Base-by-base conservation (phyloP, 2,113 vertebrate species). In the Pelecanoides urinatrix region DNA sequence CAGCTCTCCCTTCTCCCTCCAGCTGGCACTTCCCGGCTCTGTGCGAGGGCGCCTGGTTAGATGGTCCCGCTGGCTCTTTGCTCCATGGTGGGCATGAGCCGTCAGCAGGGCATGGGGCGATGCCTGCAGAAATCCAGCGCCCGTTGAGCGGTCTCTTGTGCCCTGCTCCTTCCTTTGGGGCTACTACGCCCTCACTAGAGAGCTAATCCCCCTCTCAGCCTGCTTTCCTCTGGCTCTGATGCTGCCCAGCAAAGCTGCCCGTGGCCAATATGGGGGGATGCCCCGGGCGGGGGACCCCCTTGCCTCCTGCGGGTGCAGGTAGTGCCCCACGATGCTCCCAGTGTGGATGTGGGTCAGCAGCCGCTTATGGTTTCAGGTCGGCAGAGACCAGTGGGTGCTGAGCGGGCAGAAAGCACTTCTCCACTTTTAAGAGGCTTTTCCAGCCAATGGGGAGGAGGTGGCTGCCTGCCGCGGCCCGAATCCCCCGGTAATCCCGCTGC, bases 381-480 rank as follows among this genome's bases (percentile, higher is more conserved):
- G 89, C 62, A 58, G 95, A 94, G 94, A 73, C 81, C 3, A 2
- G 86, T 0, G 9, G 94, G 71, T 93, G 95, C 96, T 97, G 97
- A 96, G 92, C 27, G 1, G 65, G 93, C 95, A 97, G 95, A 96
- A 97, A 92, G 89, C 82, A 87, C 85, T 95, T 96, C 96, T 92
- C 79, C 63, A 95, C 91, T 97, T 97, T 97, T 97, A 97, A 97
- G 96, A 97, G 82, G 96, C 94, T 97, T 97, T 97, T 73, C 93
- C 90, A 97, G 92, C 94, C 97, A 97, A 97, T 96, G 71, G 89
- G 93, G 95, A 96, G 3, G 72, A 92, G 91, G 92, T 89, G 92
- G 80, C 92, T 90, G 94, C 93, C 76, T 94, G 93, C 88, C 18
- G 44, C 76, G 7, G 92, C 92, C 81, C 4, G 92, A 97, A 97